These are phyloP conservation scores for Episyrphus balteatus DNA, from an alignment of 1,140 invertebrate genomes.

Conservation along the genomic window DNA sequence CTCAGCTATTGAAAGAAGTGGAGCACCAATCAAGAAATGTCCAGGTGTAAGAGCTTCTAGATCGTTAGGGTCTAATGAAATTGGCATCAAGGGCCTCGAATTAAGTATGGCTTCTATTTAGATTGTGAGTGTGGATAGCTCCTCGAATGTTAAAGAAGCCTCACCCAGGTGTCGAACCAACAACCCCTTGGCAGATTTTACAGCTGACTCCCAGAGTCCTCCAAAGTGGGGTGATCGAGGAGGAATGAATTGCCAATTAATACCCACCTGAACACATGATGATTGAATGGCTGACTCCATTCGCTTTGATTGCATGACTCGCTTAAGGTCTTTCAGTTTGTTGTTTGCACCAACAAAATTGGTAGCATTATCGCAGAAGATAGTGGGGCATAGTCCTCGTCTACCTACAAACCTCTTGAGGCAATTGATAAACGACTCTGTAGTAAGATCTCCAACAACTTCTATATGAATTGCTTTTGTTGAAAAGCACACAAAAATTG, in stretches of 20 bases:
- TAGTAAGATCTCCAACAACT: slow-evolving; percentile 14
- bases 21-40: slow-evolving; percentile 3
- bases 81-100: too few species aligned
- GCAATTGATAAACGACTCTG: slow-evolving; percentile 18
- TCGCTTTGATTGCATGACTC: background rate
- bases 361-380: slow-evolving; percentile 25
- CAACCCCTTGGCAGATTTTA: slow-evolving; percentile 15
- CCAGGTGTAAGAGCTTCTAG: too few species aligned
- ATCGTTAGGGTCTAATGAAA: too few species aligned
- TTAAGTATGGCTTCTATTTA: too few species aligned
- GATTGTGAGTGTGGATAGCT: too few species aligned
- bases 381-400: slow-evolving; percentile 8
- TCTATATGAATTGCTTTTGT: slow-evolving; percentile 25
- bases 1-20: too few species aligned
- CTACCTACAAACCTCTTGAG: slow-evolving; percentile 22
- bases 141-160: too few species aligned
- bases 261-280: slow-evolving; percentile 1
- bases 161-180: slow-evolving; percentile 7
- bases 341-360: slow-evolving; percentile 16
- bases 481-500: slow-evolving; percentile 19
- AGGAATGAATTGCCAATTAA: slow-evolving; percentile 26
- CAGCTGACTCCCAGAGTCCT: slow-evolving; percentile 25
- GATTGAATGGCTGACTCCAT: background rate
- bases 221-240: slow-evolving; percentile 23
- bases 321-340: slow-evolving; percentile 6